phyloP scores from a whole-genome alignment of 2,113 vertebrate genomes.

The Elgaria multicarinata region DNA sequence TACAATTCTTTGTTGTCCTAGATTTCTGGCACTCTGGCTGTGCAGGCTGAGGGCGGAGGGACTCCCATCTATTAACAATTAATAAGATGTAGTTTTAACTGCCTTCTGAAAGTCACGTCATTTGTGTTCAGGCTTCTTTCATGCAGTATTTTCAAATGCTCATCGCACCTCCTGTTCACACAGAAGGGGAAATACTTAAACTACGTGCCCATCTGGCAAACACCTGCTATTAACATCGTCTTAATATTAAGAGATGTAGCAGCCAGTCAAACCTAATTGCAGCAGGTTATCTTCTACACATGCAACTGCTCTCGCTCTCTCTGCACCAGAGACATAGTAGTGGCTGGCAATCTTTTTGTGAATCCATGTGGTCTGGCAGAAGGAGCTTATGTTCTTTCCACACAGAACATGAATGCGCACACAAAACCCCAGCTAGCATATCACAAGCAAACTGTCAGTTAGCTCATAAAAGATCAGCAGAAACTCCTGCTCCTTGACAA shows the following conservation, averaged over 20 bases:
- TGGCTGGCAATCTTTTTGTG: background rate
- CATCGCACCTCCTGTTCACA: background rate
- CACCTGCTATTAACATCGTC: background rate
- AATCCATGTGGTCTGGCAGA: background rate
- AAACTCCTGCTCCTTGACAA: slow-evolving; percentile 46
- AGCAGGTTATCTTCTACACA: background rate
- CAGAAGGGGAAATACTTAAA: background rate
- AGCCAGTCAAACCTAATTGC: background rate
- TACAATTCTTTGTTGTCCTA: background rate
- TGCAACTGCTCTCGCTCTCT: slow-evolving; percentile 8
- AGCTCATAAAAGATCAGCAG: slow-evolving; percentile 65
- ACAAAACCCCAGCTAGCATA: slow-evolving; percentile 35
- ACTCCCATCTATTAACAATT: background rate
- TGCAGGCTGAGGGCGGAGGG: too few species aligned
- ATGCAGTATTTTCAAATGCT: background rate
- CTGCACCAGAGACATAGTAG: slow-evolving; percentile 6
- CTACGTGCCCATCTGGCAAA: background rate
- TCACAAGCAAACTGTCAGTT: slow-evolving; percentile 67
- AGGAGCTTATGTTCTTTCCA: slow-evolving; percentile 10
- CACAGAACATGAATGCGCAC: slow-evolving; percentile 41
- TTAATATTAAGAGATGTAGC: background rate
- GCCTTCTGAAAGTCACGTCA: background rate
- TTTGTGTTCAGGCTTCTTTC: background rate
- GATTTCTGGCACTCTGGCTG: background rate
- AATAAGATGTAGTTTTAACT: background rate